These are phyloP conservation scores for Leptothorax acervorum DNA, from an alignment of 2,888 invertebrate species.

Conservation along the genomic window DNA sequence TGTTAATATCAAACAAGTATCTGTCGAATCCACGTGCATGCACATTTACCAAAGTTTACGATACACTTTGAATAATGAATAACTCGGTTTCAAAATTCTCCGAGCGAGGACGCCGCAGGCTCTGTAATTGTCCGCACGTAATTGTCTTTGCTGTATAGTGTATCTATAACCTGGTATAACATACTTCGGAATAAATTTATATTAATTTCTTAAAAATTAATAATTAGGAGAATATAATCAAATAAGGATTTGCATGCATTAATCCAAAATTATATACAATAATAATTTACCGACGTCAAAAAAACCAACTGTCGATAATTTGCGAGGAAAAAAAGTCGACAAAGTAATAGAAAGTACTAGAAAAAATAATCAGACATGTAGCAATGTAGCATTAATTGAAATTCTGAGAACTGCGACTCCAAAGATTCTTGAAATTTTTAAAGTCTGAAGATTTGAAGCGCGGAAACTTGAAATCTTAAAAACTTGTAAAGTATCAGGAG, in stretches of 20 bases:
- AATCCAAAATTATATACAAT: no score
- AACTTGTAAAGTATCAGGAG: not conserved
- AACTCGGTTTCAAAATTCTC: not conserved
- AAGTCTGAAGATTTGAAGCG: not conserved
- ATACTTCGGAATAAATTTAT: not conserved
- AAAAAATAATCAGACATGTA: not conserved
- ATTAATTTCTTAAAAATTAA: not conserved
- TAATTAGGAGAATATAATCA: not conserved
- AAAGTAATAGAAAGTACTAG: not conserved
- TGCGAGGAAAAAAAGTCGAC: not conserved
- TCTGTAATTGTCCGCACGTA: not conserved
- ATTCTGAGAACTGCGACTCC: not conserved
- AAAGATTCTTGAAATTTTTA: not conserved
- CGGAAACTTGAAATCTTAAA: not conserved
- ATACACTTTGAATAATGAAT: not conserved
- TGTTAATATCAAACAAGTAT: not conserved
- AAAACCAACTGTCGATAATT: not conserved
- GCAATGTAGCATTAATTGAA: not conserved
- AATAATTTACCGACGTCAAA: not conserved
- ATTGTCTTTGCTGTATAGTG: no score
- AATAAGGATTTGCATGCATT: no score
- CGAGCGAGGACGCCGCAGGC: not conserved
- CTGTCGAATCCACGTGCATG: constrained; percentile 14
- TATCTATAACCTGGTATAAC: no score
- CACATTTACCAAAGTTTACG: not conserved